Conservation (phyloP, 2,797 vertebrate genomes). For the Paedocypris micromegethes region DNA sequence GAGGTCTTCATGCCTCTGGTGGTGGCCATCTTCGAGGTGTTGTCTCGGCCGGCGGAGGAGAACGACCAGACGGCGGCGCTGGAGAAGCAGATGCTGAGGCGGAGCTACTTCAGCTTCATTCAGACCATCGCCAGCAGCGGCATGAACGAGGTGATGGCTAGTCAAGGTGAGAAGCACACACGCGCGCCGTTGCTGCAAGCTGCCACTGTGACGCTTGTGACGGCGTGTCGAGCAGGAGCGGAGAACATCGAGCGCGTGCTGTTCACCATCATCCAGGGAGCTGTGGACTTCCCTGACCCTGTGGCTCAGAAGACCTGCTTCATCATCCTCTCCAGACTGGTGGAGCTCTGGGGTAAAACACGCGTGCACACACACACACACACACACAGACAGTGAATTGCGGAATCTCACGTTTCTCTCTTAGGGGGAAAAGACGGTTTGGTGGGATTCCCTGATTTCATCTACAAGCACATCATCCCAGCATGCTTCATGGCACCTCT, state of each 20-base stretch:
- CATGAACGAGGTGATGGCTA: slow-evolving; percentile 94
- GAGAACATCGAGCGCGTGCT: slow-evolving; percentile 90
- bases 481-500: slow-evolving; percentile 94
- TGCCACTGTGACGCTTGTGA: too few species aligned
- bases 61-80: slow-evolving; percentile 94
- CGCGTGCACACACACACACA: not conserved
- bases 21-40: slow-evolving; percentile 88
- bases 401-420: not conserved
- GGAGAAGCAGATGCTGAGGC: slow-evolving; percentile 93
- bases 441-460: slow-evolving; percentile 93
- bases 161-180: slow-evolving; percentile 73
- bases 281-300: slow-evolving; percentile 94
- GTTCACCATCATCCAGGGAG: slow-evolving; percentile 94
- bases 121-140: slow-evolving; percentile 89
- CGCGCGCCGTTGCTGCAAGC: not conserved
- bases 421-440: slow-evolving; percentile 93
- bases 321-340: slow-evolving; percentile 89
- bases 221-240: slow-evolving; percentile 72
- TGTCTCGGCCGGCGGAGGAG: slow-evolving; percentile 88
- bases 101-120: slow-evolving; percentile 95
- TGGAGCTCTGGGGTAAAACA: slow-evolving; percentile 94
- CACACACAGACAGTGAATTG: not conserved
- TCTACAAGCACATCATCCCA: slow-evolving; percentile 96
- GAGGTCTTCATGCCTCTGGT: slow-evolving; percentile 98
- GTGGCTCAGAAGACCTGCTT: slow-evolving; percentile 98